phyloP scores from a whole-genome alignment of 2,113 vertebrate species.

The Bubo blakistoni region DNA sequence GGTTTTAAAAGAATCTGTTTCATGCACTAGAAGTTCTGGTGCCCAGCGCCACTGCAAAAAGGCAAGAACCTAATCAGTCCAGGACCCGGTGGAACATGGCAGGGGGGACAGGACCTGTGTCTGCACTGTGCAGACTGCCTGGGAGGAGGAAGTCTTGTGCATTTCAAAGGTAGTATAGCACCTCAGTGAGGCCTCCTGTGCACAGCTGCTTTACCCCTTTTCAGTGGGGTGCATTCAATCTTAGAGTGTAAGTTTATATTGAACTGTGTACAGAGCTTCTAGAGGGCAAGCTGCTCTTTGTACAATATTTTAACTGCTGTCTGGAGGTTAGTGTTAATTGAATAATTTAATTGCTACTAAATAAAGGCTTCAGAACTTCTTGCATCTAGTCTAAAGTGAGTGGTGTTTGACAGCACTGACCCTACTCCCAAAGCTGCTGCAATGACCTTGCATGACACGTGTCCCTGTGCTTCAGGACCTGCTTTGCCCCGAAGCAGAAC shows the following conservation, averaged over 20 bases:
- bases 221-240: slow-evolving; percentile 69
- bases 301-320: slow-evolving; percentile 72
- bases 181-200: slow-evolving; percentile 66
- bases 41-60: slow-evolving; percentile 33
- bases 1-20: slow-evolving; percentile 44
- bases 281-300: slow-evolving; percentile 61
- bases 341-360: slow-evolving; percentile 77
- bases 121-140: slow-evolving; percentile 34
- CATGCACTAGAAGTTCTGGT: slow-evolving; percentile 55
- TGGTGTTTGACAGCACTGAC: not conserved
- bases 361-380: slow-evolving; percentile 77
- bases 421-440: not conserved
- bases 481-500: not conserved
- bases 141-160: slow-evolving; percentile 43
- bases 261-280: slow-evolving; percentile 56
- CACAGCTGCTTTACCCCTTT: slow-evolving; percentile 73
- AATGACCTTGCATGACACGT: rapidly evolving
- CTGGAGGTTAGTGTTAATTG: slow-evolving; percentile 69
- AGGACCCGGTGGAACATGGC: not conserved
- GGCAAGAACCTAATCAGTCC: slow-evolving; percentile 4
- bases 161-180: slow-evolving; percentile 58
- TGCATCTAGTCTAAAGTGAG: not conserved
- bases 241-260: slow-evolving; percentile 54
- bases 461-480: no score
- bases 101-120: slow-evolving; percentile 7